Conservation (phyloP, 2,113 vertebrate genomes). For the Sterna hirundo region DNA sequence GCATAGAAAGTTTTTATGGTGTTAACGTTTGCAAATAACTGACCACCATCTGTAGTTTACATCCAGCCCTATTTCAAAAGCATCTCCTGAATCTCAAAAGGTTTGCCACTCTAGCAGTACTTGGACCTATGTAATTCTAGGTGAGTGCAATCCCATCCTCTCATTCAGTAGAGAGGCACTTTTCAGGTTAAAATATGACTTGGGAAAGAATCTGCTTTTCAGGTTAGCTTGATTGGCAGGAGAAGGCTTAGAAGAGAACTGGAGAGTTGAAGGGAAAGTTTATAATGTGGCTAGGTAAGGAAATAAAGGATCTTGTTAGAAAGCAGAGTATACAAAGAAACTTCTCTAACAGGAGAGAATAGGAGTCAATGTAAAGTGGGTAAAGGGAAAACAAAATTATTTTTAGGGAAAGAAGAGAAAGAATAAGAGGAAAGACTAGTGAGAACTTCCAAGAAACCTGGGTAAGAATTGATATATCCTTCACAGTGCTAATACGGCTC, state of each 20-base stretch:
- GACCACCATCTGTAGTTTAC: background rate
- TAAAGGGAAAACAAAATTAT: background rate
- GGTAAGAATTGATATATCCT: background rate
- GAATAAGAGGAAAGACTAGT: background rate
- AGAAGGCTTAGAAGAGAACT: background rate
- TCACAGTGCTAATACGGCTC: background rate
- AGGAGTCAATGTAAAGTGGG: background rate
- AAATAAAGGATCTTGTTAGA: background rate
- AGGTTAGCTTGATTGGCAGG: background rate
- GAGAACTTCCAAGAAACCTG: background rate
- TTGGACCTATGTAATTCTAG: background rate
- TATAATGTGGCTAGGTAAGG: background rate
- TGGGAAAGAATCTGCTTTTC: background rate
- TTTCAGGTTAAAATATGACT: background rate
- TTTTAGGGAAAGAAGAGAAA: background rate
- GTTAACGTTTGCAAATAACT: background rate
- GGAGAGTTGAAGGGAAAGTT: background rate
- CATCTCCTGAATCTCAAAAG: background rate
- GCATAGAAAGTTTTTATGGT: background rate
- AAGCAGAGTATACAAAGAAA: background rate
- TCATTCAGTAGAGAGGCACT: background rate
- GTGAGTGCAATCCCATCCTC: background rate
- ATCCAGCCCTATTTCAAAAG: background rate
- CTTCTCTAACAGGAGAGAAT: background rate
- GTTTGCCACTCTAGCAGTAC: background rate